phyloP scores from a whole-genome alignment of 2,888 invertebrate genomes.

The Ochropleura plecta region DNA sequence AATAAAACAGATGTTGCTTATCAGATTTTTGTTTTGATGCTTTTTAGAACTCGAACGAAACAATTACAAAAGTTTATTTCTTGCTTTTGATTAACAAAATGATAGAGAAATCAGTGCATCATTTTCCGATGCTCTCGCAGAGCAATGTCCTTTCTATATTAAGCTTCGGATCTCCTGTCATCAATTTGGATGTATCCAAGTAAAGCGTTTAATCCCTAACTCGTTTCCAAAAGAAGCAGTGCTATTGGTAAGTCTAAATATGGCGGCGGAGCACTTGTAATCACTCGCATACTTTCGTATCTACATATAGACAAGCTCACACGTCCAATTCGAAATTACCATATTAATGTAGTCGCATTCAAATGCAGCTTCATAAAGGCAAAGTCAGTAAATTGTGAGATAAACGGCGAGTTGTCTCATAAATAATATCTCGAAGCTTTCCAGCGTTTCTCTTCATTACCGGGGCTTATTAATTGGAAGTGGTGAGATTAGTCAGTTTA shows the following conservation, averaged over 20 bases:
- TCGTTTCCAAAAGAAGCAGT: conserved; percentile 35
- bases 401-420: conserved; percentile 53
- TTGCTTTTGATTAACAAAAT: background rate
- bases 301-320: conserved; percentile 61
- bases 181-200: background rate
- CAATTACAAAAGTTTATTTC: background rate
- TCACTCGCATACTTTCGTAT: conserved; percentile 38
- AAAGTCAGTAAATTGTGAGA: conserved; percentile 58
- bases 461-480: conserved; percentile 60
- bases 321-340: conserved; percentile 57
- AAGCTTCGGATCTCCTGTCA: background rate
- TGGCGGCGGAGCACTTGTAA: conserved; percentile 23
- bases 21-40: background rate
- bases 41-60: background rate
- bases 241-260: conserved; percentile 34
- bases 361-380: conserved; percentile 54
- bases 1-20: conserved; percentile 6
- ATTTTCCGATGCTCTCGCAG: no score
- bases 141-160: background rate
- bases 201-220: conserved; percentile 7
- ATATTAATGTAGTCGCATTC: conserved; percentile 61
- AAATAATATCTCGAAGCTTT: conserved; percentile 61
- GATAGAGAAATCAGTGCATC: no score
- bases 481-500: conserved; percentile 54
- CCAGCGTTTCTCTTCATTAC: conserved; percentile 63